Evolutionary conservation across 2,113 vertebrate genomes (phyloP).

Genomic region (Romanogobio albipinnatus): DNA sequence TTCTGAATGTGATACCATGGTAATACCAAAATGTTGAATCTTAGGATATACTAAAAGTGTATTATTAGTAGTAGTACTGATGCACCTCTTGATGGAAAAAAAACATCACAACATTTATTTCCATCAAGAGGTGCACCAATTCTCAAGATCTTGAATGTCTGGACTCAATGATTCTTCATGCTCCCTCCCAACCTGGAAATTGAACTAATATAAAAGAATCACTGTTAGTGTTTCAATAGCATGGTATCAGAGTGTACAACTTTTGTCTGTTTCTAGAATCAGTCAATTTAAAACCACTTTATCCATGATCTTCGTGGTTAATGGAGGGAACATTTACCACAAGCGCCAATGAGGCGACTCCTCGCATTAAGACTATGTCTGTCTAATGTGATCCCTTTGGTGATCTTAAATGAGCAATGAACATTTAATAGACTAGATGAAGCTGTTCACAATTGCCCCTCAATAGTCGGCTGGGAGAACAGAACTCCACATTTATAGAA

Average conservation of each 20-base stretch:
- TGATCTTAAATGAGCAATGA: constrained; percentile 52
- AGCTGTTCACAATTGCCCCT: constrained; percentile 26
- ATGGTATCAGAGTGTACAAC: not conserved
- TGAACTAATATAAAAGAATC: not conserved
- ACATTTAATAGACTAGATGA: constrained; percentile 46
- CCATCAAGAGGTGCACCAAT: too few species aligned
- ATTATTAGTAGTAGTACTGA: too few species aligned
- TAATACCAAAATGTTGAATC: too few species aligned
- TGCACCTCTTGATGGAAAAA: too few species aligned
- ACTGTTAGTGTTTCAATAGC: not conserved
- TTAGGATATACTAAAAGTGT: too few species aligned
- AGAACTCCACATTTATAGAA: not conserved
- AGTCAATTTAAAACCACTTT: constrained; percentile 56
- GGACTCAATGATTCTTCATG: too few species aligned
- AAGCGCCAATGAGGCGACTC: constrained; percentile 49
- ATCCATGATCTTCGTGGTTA: constrained; percentile 48
- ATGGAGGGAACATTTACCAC: constrained; percentile 51
- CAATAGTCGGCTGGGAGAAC: constrained; percentile 13
- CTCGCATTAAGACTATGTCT: constrained; percentile 39
- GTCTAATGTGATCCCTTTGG: constrained; percentile 55
- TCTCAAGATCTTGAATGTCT: too few species aligned
- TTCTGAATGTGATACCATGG: not conserved
- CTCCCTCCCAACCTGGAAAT: not conserved
- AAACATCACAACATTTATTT: too few species aligned
- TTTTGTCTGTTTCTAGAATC: constrained; percentile 44